Evolutionary conservation across 2,113 vertebrate species (phyloP).

Genomic region (Heterotilapia buettikoferi): DNA sequence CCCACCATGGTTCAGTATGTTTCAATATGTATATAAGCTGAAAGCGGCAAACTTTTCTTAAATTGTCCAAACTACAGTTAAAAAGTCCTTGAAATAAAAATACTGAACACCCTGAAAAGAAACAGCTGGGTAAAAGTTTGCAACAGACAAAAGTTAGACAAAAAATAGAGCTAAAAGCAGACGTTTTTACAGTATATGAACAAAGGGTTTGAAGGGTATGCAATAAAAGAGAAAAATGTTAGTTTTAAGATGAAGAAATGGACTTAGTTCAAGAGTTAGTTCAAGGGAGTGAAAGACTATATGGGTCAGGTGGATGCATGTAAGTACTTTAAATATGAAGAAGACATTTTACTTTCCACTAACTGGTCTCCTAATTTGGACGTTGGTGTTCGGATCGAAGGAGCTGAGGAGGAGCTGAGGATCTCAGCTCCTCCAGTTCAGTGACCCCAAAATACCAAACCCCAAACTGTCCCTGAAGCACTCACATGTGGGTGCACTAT

Average conservation of each 20-base stretch:
- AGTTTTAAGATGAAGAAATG: not conserved
- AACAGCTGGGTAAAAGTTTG: not conserved
- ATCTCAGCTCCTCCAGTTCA: not conserved
- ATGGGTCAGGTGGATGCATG: not conserved
- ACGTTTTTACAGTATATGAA: fast-evolving
- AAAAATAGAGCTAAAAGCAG: not conserved
- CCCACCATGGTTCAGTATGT: not conserved
- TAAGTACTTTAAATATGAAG: not conserved
- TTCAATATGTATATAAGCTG: not conserved
- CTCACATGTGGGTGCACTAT: not conserved
- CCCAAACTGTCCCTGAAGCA: fast-evolving
- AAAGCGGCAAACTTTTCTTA: not conserved
- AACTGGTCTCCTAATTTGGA: not conserved
- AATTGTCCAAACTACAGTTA: not conserved
- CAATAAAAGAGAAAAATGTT: not conserved
- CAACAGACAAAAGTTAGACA: not conserved
- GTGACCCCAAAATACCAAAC: fast-evolving
- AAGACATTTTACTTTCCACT: not conserved
- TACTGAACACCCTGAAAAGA: not conserved
- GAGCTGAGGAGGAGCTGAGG: no score
- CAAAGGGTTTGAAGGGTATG: not conserved
- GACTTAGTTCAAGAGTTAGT: not conserved
- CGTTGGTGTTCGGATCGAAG: not conserved
- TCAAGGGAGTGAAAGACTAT: not conserved
- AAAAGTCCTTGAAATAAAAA: not conserved